Conservation (phyloP, 2,888 invertebrate species). For the Polydesmus complanatus region DNA sequence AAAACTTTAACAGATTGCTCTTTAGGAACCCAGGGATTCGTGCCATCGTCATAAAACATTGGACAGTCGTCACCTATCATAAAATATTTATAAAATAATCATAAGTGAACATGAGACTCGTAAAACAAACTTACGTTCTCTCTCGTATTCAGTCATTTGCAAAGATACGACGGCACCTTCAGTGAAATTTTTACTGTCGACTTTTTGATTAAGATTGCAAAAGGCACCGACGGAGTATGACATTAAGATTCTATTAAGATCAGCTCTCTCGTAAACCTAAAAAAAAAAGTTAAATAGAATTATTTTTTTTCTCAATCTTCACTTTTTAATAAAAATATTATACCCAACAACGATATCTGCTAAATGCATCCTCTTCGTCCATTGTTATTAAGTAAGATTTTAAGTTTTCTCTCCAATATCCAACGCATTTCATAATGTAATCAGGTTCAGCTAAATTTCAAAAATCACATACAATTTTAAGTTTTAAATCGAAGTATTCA, state of each 20-base stretch:
- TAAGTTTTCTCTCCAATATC: constrained; percentile 94
- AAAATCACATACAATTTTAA: constrained; percentile 1
- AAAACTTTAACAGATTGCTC: constrained; percentile 11
- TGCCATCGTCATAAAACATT: constrained; percentile 91
- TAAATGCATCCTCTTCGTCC: constrained; percentile 89
- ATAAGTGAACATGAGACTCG: too few species aligned
- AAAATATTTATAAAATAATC: too few species aligned
- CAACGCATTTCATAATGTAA: constrained; percentile 92
- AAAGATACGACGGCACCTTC: constrained; percentile 77
- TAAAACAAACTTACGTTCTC: constrained; percentile 52
- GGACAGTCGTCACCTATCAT: constrained; percentile 86
- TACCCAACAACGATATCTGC: constrained; percentile 94
- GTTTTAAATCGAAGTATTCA: neutral
- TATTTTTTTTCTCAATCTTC: neutral
- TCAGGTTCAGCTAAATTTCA: constrained; percentile 61
- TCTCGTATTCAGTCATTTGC: constrained; percentile 79
- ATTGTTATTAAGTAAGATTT: constrained; percentile 91
- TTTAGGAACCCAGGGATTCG: constrained; percentile 48
- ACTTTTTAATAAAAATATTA: constrained; percentile 19
- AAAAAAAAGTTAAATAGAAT: constrained; percentile 10
- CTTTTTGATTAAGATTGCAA: constrained; percentile 78
- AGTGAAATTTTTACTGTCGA: constrained; percentile 70
- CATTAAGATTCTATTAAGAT: constrained; percentile 72
- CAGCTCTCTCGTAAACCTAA: constrained; percentile 68
- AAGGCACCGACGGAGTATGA: constrained; percentile 81